Evolutionary conservation across 1,140 invertebrate genomes (phyloP), one percentile per base, ranked within the genome.

Genomic region (Ptiloglossa arizonensis): DNA sequence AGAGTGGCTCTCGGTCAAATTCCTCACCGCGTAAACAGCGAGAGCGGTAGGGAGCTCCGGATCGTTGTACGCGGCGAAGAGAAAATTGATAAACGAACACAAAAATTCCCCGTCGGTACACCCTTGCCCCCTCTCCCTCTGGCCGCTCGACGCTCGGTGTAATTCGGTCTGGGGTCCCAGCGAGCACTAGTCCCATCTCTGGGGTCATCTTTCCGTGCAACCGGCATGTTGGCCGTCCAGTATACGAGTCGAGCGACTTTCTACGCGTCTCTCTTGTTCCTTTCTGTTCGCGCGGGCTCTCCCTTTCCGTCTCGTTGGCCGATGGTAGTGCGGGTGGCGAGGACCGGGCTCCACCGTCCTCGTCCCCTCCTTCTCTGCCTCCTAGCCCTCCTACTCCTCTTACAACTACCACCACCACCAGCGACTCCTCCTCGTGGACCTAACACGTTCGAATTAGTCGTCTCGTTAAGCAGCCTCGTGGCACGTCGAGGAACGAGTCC

Each of bases 381-480:
- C 77, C 62, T 72, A 60, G 56, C 74, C 62, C 75, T 57, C 70
- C 80, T 67, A 66, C 66, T 64, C 86, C 60, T 73, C 68, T 66
- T 41, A 60, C 70, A 78, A n/a, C 64, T 62, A 63, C 75, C 63
- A 68, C 67, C 57, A 70, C 79, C 66, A 48, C 32, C 74, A 63
- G 57, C 62, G 38, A 66, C 62, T 64, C 73, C 48, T 77, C 79
- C 70, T 86, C 81, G 81, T 87, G 85, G 84, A 87, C 81, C 77
- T 81, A 86, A 85, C 87, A 78, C 80, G 82, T 87, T 89, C 87
- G 88, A 91, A 91, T 91, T 91, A 91, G 90, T 91, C 90, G 88
- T 88, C 88, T 90, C 83, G 87, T 91, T 90, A 89, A 88, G 82
- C 85, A 87, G 81, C 79, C 83, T 81, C 81, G 83, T 79, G 82